Evolutionary conservation across 2,797 vertebrate genomes (phyloP).

Genomic region (Cirrhinus molitorella): DNA sequence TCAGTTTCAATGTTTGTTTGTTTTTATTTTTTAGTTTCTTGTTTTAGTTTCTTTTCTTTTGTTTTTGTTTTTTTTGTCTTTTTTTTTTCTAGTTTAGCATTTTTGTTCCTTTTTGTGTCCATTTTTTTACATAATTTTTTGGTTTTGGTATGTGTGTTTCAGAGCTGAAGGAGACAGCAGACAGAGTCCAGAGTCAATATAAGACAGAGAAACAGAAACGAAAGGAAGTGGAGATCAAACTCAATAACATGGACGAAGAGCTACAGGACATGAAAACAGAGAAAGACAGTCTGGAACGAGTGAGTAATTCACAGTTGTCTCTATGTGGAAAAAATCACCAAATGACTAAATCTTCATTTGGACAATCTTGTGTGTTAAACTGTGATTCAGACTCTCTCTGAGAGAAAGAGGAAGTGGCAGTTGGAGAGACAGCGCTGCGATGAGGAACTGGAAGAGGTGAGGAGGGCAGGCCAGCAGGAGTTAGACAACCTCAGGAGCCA

Average conservation of each 20-base stretch:
- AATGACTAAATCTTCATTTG: not conserved
- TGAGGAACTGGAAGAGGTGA: slow-evolving; percentile 90
- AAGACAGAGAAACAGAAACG: slow-evolving; percentile 89
- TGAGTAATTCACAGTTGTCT: slow-evolving; percentile 64
- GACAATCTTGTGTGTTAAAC: not conserved
- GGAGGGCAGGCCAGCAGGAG: slow-evolving; percentile 84
- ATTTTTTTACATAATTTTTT: too few relatives aligned
- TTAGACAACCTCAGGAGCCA: slow-evolving; percentile 83
- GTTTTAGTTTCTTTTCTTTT: too few relatives aligned
- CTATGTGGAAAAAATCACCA: not conserved
- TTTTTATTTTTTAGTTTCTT: too few relatives aligned
- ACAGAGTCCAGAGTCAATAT: slow-evolving; percentile 79
- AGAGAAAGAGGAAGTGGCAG: slow-evolving; percentile 91
- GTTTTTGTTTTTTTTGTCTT: too few relatives aligned
- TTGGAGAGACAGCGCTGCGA: slow-evolving; percentile 86
- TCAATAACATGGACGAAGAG: slow-evolving; percentile 87
- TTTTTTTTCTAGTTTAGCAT: too few relatives aligned
- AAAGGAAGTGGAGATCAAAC: slow-evolving; percentile 84
- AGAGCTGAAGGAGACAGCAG: slow-evolving; percentile 87
- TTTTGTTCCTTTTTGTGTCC: too few relatives aligned
- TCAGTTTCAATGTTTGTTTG: too few relatives aligned
- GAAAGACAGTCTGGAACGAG: slow-evolving; percentile 88
- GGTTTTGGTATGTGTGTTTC: too few relatives aligned
- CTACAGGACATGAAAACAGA: slow-evolving; percentile 85
- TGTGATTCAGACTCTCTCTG: slow-evolving; percentile 81